These are phyloP conservation scores for Caenorhabditis imperialis DNA, from an alignment of 2,888 invertebrate species.

Conservation along the genomic window DNA sequence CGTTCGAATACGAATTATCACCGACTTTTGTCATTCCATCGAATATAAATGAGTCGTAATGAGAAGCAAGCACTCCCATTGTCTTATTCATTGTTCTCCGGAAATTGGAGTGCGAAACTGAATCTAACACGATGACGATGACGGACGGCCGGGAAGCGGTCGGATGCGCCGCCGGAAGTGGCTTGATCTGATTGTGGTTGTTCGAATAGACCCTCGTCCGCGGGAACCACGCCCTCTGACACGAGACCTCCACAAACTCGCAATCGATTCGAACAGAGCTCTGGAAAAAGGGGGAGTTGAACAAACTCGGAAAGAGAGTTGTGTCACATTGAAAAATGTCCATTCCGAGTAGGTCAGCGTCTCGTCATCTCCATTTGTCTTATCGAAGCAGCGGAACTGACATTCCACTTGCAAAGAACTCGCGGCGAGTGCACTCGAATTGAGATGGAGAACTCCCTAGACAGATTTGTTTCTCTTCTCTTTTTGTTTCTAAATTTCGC, in stretches of 20 bases:
- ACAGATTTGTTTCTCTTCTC: slow-evolving; percentile 1
- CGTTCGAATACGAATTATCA: slow-evolving; percentile 79
- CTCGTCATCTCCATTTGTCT: slow-evolving; percentile 61
- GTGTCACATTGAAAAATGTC: slow-evolving; percentile 60
- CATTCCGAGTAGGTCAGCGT: slow-evolving; percentile 61
- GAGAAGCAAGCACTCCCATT: slow-evolving; percentile 43
- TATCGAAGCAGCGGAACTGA: slow-evolving; percentile 68
- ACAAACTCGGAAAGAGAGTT: background rate
- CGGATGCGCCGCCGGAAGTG: background rate
- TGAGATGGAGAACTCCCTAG: slow-evolving; percentile 59
- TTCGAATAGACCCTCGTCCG: slow-evolving; percentile 66
- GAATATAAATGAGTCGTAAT: slow-evolving; percentile 56
- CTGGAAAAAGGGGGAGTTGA: slow-evolving; percentile 44
- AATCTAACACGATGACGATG: slow-evolving; percentile 79
- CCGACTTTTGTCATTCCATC: slow-evolving; percentile 79
- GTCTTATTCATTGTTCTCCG: slow-evolving; percentile 58
- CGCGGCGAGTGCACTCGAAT: slow-evolving; percentile 45
- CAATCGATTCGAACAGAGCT: slow-evolving; percentile 48
- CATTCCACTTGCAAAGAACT: slow-evolving; percentile 55
- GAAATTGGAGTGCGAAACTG: slow-evolving; percentile 79
- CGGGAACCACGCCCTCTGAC: slow-evolving; percentile 56
- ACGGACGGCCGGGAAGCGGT: slow-evolving; percentile 62
- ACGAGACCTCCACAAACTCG: slow-evolving; percentile 71
- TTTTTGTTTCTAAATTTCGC: background rate
- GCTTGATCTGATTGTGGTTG: slow-evolving; percentile 65